Evolutionary conservation across 2,113 vertebrate species (phyloP), one percentile per base, ranked within the genome.

Genomic region (Aspidoscelis tigris): DNA sequence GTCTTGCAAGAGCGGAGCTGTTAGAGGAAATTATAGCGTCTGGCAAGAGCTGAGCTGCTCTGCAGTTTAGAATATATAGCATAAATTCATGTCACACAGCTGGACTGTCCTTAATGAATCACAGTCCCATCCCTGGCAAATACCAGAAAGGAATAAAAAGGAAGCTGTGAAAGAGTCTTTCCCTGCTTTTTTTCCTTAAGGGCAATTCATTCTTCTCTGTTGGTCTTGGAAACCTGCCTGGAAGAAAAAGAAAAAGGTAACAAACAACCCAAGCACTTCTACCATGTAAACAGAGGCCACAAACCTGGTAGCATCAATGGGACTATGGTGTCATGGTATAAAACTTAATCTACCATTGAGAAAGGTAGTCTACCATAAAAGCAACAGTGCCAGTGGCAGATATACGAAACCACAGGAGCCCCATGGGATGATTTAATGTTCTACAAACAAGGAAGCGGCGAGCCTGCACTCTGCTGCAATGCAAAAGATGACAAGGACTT

Each of bases 321-420:
- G 66, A 58, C 18, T 71, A 83, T 89, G 81, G 87, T 84, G 79
- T 76, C 55, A 0, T 81, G 69, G 80, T 69, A 84, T 92, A 78
- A 89, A 90, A 86, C 20, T 86, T 75, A 33, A 87, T 84, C 26
- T 91, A 87, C 90, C 91, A 55, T 66, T 14, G 3, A 87, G 82
- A 85, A 80, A 71, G 75, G 61, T 3, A 66, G 74, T 84, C 87
- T 91, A 84, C 81, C 83, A 20, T 79, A 47, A 86, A 82, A 88
- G 85, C 84, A 53, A 85, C 21, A 2, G 73, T 8, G 82, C 75
- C 44, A 3, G 61, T 81, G 72, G 76, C 72, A 86, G 79, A 82
- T 72, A 83, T 81, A 80, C 77, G 85, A 33, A 88, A 87, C 73
- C 73, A 87, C 73, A 39, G 0, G 0, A 83, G 84, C 81, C 88